These are phyloP conservation scores for Daubentonia madagascariensis DNA, from an alignment of 2,113 vertebrate species.

Conservation along the genomic window DNA sequence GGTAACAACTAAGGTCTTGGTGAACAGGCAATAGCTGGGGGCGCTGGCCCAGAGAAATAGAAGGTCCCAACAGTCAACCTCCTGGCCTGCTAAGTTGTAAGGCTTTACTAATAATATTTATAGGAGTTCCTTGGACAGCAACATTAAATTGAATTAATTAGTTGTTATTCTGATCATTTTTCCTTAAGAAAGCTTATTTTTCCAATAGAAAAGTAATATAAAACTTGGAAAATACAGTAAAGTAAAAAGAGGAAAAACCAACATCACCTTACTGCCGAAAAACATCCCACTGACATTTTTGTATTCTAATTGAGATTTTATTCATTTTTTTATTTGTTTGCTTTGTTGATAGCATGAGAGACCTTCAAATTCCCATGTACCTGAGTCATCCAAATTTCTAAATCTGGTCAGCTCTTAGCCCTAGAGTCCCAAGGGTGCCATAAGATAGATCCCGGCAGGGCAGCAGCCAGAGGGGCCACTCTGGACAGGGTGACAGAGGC, in stretches of 20 bases:
- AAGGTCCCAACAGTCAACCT: background rate
- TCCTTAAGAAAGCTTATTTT: conserved; percentile 5
- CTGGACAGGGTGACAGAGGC: conserved; percentile 45
- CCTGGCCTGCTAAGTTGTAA: background rate
- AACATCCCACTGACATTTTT: conserved; percentile 18
- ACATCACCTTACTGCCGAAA: background rate
- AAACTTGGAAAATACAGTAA: background rate
- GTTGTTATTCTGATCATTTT: background rate
- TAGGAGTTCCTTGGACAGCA: background rate
- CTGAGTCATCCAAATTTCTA: conserved; percentile 64
- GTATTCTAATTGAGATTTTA: conserved; percentile 16
- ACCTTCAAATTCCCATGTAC: conserved; percentile 69
- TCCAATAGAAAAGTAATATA: background rate
- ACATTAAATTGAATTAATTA: background rate
- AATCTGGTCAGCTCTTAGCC: conserved; percentile 36
- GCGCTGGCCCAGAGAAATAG: background rate
- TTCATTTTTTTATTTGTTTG: conserved; percentile 47
- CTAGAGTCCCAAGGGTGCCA: conserved; percentile 34
- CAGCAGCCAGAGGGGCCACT: conserved; percentile 12
- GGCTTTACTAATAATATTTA: background rate
- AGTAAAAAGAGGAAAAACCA: conserved; percentile 11
- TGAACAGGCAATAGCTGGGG: background rate
- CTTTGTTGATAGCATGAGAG: conserved; percentile 63
- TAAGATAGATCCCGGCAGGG: conserved; percentile 16
- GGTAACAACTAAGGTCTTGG: background rate